Evolutionary conservation across 2,888 invertebrate genomes (phyloP).

Genomic region (Phorcus lineatus): DNA sequence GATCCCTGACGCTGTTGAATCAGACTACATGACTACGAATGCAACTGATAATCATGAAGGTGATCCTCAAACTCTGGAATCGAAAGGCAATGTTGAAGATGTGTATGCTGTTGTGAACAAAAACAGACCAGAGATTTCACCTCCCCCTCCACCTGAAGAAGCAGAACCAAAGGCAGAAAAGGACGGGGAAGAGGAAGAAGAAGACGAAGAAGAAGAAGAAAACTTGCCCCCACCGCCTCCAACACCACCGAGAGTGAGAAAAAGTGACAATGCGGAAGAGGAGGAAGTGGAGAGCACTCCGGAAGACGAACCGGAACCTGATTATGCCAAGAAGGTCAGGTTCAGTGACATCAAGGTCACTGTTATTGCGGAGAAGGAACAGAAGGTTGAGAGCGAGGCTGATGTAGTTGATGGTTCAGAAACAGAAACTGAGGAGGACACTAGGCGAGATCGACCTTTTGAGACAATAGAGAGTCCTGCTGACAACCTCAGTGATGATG

Average conservation of each 20-base stretch:
- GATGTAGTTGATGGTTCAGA: background rate
- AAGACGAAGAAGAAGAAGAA: slow-evolving; percentile 32
- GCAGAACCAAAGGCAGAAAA: background rate
- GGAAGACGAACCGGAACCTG: slow-evolving; percentile 54
- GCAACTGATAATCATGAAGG: background rate
- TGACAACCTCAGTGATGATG: background rate
- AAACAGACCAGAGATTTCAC: too few species aligned
- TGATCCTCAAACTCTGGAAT: background rate
- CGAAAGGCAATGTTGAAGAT: too few species aligned
- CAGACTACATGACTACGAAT: background rate
- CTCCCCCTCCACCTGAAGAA: background rate
- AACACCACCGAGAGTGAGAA: background rate
- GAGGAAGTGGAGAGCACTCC: background rate
- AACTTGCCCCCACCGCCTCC: background rate
- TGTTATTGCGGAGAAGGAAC: background rate
- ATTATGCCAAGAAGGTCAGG: slow-evolving; percentile 60
- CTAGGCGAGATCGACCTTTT: background rate
- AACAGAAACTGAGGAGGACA: background rate
- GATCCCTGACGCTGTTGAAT: background rate
- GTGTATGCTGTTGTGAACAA: too few species aligned
- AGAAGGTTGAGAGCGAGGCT: background rate
- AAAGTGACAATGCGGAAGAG: background rate
- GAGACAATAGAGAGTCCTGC: background rate
- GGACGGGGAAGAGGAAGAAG: background rate
- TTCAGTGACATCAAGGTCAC: slow-evolving; percentile 35